Base-by-base conservation (phyloP, 2,888 invertebrate species). In the Cactoblastis cactorum region DNA sequence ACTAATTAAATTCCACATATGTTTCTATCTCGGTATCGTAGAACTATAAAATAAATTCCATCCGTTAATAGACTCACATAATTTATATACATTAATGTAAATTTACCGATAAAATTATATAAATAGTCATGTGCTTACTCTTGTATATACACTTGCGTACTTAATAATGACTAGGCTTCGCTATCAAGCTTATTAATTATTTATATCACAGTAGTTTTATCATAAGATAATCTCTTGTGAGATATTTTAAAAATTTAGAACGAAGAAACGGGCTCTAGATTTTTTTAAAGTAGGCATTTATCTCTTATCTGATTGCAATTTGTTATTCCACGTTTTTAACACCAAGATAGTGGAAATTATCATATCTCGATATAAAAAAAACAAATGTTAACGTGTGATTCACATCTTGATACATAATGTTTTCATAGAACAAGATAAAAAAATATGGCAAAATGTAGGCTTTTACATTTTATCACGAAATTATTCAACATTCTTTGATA, bases 401-500 rank as follows among this genome's bases (percentile, higher is more conserved):
- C 11, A 41, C 41, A 41, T 41, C 14, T 12, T 28, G 24, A 15
- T 28, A 43, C 8, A 17, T 43, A 43, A n/a, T 6, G 22, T 22
- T 11, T 43, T 43, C 24, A 28, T 28, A 43, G 17, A 39, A 28
- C 33, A 9, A 38, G 32, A 32, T 3, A 33, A 39, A 33, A 49
- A 18, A 18, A 18, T 33, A n/a, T n/a, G n/a, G 33, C 12, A 41
- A 28, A 39, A 49, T 33, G 19, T 15, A 32, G 24, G 28, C 15
- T 49, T 51, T 68, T 64, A 63, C 67, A 67, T 74, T 69, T 71
- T 68, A 72, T 67, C 65, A 65, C 64, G 65, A 63, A 68, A 74
- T 70, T 73, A 70, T 69, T 62, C 65, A 56, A 72, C 74, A 75
- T 77, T 77, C 76, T 73, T 72, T 57, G 53, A 72, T 61, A 61